Conservation (phyloP, 2,797 vertebrate species). For the Dermochelys coriacea region DNA sequence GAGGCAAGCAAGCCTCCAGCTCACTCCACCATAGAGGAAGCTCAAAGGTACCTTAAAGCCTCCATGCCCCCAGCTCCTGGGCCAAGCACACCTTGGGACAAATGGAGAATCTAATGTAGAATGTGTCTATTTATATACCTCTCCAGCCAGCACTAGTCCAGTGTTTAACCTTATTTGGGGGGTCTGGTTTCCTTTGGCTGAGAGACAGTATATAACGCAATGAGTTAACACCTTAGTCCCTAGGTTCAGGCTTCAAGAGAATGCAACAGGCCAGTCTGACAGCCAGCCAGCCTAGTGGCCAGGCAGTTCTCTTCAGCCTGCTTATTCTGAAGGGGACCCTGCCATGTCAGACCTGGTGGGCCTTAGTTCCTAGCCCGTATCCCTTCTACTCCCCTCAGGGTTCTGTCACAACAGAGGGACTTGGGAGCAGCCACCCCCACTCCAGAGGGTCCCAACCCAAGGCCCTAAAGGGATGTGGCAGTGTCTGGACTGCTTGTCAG, state of each 20-base stretch:
- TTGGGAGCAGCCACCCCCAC: not conserved
- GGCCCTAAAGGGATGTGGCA: not conserved
- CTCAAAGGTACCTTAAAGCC: not conserved
- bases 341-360: not conserved
- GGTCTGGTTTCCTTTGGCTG: not conserved
- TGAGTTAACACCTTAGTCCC: not conserved
- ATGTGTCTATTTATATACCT: not conserved
- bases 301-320: not conserved
- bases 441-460: not conserved
- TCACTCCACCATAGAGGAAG: not conserved
- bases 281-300: not conserved
- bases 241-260: not conserved
- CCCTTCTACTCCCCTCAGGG: not conserved
- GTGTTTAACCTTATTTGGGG: not conserved
- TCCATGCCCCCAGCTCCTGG: rapidly evolving
- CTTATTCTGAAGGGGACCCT: not conserved
- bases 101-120: not conserved
- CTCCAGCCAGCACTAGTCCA: not conserved
- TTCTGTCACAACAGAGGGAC: not conserved
- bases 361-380: not conserved
- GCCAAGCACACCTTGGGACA: not conserved
- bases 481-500: rapidly evolving
- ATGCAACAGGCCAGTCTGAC: not conserved
- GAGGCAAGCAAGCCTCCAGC: not conserved
- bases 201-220: rapidly evolving